These are phyloP conservation scores for Sminthurinus aureus DNA, from an alignment of 2,888 invertebrate genomes.

Conservation along the genomic window DNA sequence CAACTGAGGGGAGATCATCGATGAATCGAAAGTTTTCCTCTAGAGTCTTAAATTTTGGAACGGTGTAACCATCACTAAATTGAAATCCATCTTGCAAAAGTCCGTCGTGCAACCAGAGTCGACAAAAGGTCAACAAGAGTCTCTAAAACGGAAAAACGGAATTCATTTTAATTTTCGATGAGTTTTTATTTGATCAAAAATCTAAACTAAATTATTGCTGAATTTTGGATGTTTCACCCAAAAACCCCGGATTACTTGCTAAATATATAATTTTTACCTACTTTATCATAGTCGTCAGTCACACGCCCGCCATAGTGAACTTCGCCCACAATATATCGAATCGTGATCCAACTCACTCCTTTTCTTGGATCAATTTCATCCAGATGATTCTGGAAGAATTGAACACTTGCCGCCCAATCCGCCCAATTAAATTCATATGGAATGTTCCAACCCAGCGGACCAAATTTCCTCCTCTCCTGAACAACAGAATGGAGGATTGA, in stretches of 20 bases:
- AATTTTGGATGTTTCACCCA: too few species aligned
- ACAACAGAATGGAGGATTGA: slow-evolving; percentile 95
- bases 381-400: slow-evolving; percentile 86
- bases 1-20: slow-evolving; percentile 75
- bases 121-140: slow-evolving; percentile 77
- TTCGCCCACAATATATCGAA: slow-evolving; percentile 88
- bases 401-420: slow-evolving; percentile 84
- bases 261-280: too few species aligned
- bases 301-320: slow-evolving; percentile 92
- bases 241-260: too few species aligned
- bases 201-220: too few species aligned
- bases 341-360: slow-evolving; percentile 78
- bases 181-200: too few species aligned
- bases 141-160: too few species aligned
- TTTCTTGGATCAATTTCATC: slow-evolving; percentile 80
- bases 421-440: slow-evolving; percentile 96
- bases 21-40: slow-evolving; percentile 77
- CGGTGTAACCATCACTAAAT: slow-evolving; percentile 78
- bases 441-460: slow-evolving; percentile 92
- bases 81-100: slow-evolving; percentile 77
- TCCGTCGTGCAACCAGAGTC: slow-evolving; percentile 79
- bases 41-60: slow-evolving; percentile 74
- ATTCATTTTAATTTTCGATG: too few species aligned
- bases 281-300: slow-evolving; percentile 88
- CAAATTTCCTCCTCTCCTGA: slow-evolving; percentile 90